Evolutionary conservation across 1,140 invertebrate genomes (phyloP).

Genomic region (Platyura marginata): DNA sequence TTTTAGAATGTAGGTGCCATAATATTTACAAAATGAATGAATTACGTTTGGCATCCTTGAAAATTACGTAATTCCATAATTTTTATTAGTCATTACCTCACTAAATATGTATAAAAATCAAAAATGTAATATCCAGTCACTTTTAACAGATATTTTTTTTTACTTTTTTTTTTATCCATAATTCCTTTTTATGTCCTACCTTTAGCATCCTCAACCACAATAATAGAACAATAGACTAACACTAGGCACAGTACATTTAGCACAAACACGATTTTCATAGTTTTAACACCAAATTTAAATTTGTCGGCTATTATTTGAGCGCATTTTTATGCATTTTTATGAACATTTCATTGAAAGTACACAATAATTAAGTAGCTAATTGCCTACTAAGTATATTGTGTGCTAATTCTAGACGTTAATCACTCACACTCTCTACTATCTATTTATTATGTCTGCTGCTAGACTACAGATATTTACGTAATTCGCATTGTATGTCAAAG

Average conservation of each 20-base stretch:
- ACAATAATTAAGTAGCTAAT: not conserved
- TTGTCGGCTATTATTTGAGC: not conserved
- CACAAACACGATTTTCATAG: not conserved
- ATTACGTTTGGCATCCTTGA: not conserved
- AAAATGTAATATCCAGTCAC: not conserved
- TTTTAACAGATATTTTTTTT: not conserved
- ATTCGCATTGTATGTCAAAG: not conserved
- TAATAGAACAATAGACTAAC: not conserved
- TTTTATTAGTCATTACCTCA: not conserved
- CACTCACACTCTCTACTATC: not conserved
- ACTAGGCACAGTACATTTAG: not conserved
- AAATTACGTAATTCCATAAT: not conserved
- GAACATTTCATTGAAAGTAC: not conserved
- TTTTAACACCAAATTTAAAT: not conserved
- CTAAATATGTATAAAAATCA: not conserved
- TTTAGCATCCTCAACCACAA: constrained; percentile 4
- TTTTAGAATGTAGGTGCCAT: too few relatives aligned
- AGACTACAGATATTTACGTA: not conserved
- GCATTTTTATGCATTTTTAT: not conserved
- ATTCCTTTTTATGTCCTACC: not conserved
- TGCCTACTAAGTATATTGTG: not conserved
- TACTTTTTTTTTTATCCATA: not conserved
- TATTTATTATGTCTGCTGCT: not conserved
- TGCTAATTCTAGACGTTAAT: too few relatives aligned
- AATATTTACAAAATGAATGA: not conserved